phyloP scores from a whole-genome alignment of 2,797 vertebrate species.

The Platalea minor region DNA sequence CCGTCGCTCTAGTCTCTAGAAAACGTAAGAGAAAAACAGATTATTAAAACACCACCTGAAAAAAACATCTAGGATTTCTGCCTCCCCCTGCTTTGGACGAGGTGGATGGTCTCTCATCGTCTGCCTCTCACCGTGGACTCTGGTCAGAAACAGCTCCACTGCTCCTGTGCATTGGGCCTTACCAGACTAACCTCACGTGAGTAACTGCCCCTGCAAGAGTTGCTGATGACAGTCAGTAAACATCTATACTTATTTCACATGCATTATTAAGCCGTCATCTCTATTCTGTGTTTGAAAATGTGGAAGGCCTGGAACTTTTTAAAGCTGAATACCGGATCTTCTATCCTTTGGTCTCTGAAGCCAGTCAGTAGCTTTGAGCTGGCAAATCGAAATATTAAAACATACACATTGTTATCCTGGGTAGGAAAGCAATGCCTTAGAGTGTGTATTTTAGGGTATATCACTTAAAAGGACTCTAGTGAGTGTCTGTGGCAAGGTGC shows the following conservation, averaged over 20 bases:
- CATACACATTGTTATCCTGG: background rate
- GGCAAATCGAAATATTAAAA: background rate
- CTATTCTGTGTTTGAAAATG: background rate
- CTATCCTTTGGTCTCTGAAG: background rate
- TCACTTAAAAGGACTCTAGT: background rate
- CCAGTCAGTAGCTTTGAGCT: too few relatives aligned
- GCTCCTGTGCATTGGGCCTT: too few relatives aligned
- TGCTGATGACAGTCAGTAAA: background rate
- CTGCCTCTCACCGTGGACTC: background rate
- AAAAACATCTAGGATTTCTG: background rate
- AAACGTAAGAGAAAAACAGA: background rate
- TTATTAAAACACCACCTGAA: background rate
- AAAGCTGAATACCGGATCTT: background rate
- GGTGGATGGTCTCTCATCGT: background rate
- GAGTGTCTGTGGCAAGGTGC: too few relatives aligned
- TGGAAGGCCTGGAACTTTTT: background rate
- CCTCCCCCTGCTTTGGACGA: background rate
- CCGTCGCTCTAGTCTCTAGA: background rate
- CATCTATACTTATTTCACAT: background rate
- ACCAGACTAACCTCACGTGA: background rate
- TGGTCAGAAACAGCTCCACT: rapidly evolving
- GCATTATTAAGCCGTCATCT: background rate
- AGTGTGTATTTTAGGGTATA: background rate
- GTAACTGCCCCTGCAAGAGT: background rate
- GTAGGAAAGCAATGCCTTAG: background rate